Evolutionary conservation across 2,888 invertebrate genomes (phyloP).

Genomic region (Meiosimyza decipiens): DNA sequence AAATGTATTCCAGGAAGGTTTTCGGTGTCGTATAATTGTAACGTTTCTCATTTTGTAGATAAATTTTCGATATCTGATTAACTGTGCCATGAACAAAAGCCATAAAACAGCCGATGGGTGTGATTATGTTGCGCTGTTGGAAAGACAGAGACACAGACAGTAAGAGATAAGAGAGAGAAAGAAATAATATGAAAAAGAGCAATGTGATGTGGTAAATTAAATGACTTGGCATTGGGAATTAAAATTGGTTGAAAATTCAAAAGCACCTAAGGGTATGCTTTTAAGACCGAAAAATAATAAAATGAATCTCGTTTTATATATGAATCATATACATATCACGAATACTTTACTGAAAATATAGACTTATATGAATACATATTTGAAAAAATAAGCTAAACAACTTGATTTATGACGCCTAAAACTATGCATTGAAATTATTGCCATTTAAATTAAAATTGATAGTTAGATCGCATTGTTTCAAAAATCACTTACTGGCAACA

Average conservation of each 20-base stretch:
- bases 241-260: neutral
- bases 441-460: neutral
- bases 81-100: constrained; percentile 91
- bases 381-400: too few species aligned
- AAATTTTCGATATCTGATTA: constrained; percentile 85
- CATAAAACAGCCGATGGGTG: constrained; percentile 88
- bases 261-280: neutral
- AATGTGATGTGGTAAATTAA: constrained; percentile 33
- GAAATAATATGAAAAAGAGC: constrained; percentile 23
- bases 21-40: constrained; percentile 98
- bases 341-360: too few species aligned
- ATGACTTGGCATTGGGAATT: too few species aligned
- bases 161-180: constrained; percentile 10
- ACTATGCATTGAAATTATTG: too few species aligned
- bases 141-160: constrained; percentile 38
- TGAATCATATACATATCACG: too few species aligned
- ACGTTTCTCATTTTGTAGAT: constrained; percentile 86
- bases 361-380: too few species aligned
- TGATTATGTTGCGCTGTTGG: constrained; percentile 70
- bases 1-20: constrained; percentile 95
- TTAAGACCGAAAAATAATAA: too few species aligned
- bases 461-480: neutral
- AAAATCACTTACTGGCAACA: constrained; percentile 73
- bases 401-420: too few species aligned
- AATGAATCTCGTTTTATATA: too few species aligned